Conservation (phyloP, 2,888 invertebrate species). For the Diogma glabrata region DNA sequence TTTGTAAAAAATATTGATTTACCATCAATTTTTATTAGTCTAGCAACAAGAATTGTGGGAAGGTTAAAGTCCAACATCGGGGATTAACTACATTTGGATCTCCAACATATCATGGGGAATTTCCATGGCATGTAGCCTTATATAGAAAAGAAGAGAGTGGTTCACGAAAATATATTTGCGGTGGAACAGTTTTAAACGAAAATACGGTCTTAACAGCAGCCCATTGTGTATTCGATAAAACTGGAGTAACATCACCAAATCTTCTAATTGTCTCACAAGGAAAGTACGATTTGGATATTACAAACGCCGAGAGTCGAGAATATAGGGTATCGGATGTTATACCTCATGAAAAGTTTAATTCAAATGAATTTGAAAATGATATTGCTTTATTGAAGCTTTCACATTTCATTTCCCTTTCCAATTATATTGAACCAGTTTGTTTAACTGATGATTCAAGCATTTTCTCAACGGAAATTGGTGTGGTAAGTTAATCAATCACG, state of each 20-base stretch:
- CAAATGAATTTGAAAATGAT: slow-evolving; percentile 23
- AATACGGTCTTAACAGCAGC: slow-evolving; percentile 27
- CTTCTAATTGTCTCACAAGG: slow-evolving; percentile 31
- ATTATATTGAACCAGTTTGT: slow-evolving; percentile 33
- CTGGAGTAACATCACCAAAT: slow-evolving; percentile 25
- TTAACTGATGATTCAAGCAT: slow-evolving; percentile 18
- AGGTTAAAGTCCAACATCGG: slow-evolving; percentile 1
- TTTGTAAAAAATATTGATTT: too few relatives aligned
- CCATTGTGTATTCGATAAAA: slow-evolving; percentile 27
- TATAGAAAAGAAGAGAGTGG: not conserved
- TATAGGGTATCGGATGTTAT: slow-evolving; percentile 19
- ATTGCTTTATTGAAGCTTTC: slow-evolving; percentile 31
- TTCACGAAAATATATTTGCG: slow-evolving; percentile 25
- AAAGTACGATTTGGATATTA: slow-evolving; percentile 30
- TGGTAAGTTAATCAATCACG: too few relatives aligned
- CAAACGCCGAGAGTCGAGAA: slow-evolving; percentile 19
- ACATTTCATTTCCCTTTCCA: slow-evolving; percentile 26
- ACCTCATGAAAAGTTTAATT: slow-evolving; percentile 13
- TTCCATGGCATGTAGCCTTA: slow-evolving; percentile 38
- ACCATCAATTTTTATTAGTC: too few relatives aligned
- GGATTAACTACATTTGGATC: slow-evolving; percentile 30
- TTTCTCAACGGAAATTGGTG: not conserved
- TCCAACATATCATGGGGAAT: slow-evolving; percentile 32
- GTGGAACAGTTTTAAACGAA: slow-evolving; percentile 33
- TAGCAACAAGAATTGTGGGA: slow-evolving; percentile 5